Conservation (phyloP, 2,888 invertebrate species). For the Dryococelus australis region DNA sequence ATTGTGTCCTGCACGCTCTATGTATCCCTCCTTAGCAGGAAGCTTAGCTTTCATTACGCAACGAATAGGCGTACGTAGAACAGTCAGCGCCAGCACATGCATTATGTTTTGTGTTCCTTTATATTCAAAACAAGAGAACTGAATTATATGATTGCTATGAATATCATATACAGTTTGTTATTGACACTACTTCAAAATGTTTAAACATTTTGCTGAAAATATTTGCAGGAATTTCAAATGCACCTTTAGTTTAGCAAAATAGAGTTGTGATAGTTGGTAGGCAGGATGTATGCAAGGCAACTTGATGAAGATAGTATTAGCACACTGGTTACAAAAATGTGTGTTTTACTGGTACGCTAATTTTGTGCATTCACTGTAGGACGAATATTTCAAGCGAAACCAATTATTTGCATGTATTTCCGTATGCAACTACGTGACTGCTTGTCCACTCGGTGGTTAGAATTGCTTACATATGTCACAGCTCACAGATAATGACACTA, state of each 20-base stretch:
- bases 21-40: not conserved
- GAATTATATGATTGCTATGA: not conserved
- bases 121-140: not conserved
- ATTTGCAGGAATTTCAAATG: not conserved
- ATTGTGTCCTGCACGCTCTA: not conserved
- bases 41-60: not conserved
- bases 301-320: not conserved
- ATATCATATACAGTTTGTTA: not conserved
- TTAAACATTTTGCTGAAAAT: not conserved
- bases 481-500: not conserved
- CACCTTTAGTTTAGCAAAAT: too few relatives aligned
- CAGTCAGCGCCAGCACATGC: not conserved
- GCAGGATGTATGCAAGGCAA: not conserved
- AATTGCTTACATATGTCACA: not conserved
- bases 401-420: not conserved
- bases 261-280: not conserved
- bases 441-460: not conserved
- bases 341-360: not conserved
- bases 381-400: not conserved
- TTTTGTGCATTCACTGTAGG: not conserved
- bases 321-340: not conserved
- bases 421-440: not conserved
- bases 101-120: not conserved
- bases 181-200: not conserved
- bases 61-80: not conserved